Evolutionary conservation across 2,113 vertebrate species (phyloP).

Genomic region (Cacatua alba): DNA sequence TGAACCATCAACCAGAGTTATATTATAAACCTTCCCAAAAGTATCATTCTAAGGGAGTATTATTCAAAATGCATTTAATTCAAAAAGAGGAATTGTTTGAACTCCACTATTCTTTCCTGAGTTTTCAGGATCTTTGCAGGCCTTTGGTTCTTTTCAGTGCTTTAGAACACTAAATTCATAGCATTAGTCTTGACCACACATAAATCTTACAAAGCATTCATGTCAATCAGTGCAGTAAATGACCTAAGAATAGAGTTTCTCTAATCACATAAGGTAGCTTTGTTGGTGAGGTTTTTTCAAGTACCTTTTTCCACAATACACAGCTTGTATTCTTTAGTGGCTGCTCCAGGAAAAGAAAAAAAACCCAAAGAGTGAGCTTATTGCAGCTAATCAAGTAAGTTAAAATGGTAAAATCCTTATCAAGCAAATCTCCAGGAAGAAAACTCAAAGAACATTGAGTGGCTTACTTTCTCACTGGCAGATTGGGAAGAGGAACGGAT

Average conservation of each 20-base stretch:
- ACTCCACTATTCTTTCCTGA: not conserved
- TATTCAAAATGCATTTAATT: not conserved
- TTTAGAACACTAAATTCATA: not conserved
- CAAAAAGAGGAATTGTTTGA: not conserved
- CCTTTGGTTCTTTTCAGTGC: not conserved
- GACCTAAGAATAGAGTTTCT: not conserved
- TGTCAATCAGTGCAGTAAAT: not conserved
- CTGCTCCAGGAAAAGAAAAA: not conserved
- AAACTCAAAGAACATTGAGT: not conserved
- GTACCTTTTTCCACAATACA: not conserved
- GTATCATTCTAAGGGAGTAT: not conserved
- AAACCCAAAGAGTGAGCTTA: not conserved
- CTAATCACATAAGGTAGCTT: not conserved
- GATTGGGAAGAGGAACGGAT: not conserved
- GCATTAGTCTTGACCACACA: not conserved
- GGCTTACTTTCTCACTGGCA: not conserved
- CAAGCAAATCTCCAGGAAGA: not conserved
- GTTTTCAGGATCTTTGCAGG: not conserved
- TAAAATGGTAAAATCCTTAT: not conserved
- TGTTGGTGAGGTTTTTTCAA: not conserved
- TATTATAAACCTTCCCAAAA: not conserved
- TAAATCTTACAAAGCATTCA: not conserved
- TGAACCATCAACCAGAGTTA: not conserved
- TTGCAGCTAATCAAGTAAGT: not conserved
- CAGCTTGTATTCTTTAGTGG: not conserved